phyloP scores from a whole-genome alignment of 2,113 vertebrate genomes.

The Megaptera novaeangliae region DNA sequence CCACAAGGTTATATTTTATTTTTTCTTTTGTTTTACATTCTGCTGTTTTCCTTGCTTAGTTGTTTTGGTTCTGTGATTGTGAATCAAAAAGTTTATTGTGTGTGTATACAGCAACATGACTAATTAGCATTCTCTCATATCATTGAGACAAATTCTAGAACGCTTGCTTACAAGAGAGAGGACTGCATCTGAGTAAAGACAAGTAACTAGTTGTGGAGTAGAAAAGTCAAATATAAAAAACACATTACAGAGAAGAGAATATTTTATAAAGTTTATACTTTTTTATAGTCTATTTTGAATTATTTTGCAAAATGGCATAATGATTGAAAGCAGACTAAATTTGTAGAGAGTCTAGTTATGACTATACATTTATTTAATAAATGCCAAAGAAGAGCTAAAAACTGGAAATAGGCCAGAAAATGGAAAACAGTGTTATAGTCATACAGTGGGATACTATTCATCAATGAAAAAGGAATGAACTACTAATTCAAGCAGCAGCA shows the following conservation, averaged over 20 bases:
- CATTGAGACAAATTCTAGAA: slow-evolving; percentile 1
- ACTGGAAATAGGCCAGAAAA: background rate
- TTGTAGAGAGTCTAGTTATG: background rate
- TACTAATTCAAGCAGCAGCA: background rate
- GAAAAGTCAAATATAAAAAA: background rate
- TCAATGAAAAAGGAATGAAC: background rate
- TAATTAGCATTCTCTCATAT: background rate
- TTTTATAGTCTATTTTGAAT: background rate
- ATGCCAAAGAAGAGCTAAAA: background rate
- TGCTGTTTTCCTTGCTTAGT: slow-evolving; percentile 1
- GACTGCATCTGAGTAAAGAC: background rate
- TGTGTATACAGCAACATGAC: background rate
- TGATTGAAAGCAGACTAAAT: background rate
- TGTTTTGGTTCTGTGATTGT: slow-evolving; percentile 15
- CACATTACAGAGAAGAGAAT: background rate
- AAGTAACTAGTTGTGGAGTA: background rate
- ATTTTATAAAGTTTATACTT: background rate
- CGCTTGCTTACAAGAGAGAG: background rate
- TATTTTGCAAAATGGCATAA: background rate
- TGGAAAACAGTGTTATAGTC: background rate
- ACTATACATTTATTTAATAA: slow-evolving; percentile 6
- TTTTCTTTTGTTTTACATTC: background rate
- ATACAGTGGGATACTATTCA: background rate
- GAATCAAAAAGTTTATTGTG: slow-evolving; percentile 2
- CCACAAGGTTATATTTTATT: background rate